Percentiles rank a stretch among this genome's conserved stretches.
Evolutionary conservation across 1,140 invertebrate species (phyloP).

Genomic region (Aphis craccivora): DNA sequence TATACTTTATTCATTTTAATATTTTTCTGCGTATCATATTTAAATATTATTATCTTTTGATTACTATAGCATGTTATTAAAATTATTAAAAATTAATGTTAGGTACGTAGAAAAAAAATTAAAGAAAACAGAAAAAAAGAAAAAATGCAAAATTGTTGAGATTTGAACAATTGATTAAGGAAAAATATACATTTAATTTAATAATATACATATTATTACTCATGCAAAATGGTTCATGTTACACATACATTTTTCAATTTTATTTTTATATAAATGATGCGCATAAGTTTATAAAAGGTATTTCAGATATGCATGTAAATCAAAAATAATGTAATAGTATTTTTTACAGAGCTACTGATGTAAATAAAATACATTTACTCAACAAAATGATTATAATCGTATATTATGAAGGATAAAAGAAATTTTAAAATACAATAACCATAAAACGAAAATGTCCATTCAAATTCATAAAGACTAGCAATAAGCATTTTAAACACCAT

Average conservation of each 20-base stretch:
- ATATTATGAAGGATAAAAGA: background rate
- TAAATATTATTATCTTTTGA: background rate
- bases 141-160: background rate
- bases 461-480: background rate
- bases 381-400: slow-evolving; percentile 17
- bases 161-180: background rate
- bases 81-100: background rate
- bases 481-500: slow-evolving; percentile 22
- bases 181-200: background rate
- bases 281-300: background rate
- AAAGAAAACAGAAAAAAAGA: background rate
- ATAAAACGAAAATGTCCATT: background rate
- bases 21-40: background rate
- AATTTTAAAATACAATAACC: background rate
- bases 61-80: background rate
- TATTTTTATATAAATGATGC: background rate
- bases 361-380: background rate
- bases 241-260: background rate
- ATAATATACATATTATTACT: background rate
- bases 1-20: background rate
- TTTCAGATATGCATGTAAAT: background rate
- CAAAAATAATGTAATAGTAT: background rate
- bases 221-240: background rate
- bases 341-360: background rate
- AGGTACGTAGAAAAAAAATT: background rate